phyloP scores from a whole-genome alignment of 2,888 invertebrate species.

The Megamerina dolium region DNA sequence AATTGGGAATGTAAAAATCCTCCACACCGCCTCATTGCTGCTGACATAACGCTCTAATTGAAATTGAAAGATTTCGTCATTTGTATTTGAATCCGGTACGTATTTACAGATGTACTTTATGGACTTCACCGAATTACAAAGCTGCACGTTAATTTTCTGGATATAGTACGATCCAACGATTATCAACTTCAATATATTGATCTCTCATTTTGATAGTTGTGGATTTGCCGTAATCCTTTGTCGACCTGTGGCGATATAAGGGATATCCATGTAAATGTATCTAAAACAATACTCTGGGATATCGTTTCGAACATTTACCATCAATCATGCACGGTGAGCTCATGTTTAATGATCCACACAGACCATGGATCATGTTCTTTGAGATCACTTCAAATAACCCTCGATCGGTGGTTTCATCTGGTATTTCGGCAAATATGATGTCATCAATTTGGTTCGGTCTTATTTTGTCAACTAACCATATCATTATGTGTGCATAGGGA shows the following conservation, averaged over 20 bases:
- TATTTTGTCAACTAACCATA: constrained; percentile 31
- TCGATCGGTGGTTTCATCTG: constrained; percentile 1
- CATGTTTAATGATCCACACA: constrained; percentile 1
- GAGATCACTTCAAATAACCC: constrained; percentile 2
- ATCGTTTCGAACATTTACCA: constrained; percentile 21
- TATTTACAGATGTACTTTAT: too few relatives aligned
- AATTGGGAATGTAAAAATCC: constrained; percentile 21
- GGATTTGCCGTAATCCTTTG: constrained; percentile 15
- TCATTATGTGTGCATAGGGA: constrained; percentile 31
- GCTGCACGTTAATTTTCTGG: too few relatives aligned
- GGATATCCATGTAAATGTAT: too few relatives aligned
- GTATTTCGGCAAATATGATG: constrained; percentile 8
- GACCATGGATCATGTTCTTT: not conserved
- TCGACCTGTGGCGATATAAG: constrained; percentile 19
- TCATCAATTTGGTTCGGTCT: constrained; percentile 22
- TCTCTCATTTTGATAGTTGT: constrained; percentile 15
- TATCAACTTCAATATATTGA: constrained; percentile 25
- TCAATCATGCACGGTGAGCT: constrained; percentile 7
- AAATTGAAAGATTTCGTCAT: constrained; percentile 18
- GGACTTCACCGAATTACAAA: too few relatives aligned
- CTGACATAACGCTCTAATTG: constrained; percentile 29
- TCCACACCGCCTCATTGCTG: constrained; percentile 24
- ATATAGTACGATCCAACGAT: too few relatives aligned
- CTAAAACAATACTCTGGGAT: constrained; percentile 23
- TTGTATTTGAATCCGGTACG: constrained; percentile 6